A percentile compares a stretch with the other conserved stretches of the same genome.
phyloP scores from a whole-genome alignment of 2,797 vertebrate species.

The Antennarius maculatus region DNA sequence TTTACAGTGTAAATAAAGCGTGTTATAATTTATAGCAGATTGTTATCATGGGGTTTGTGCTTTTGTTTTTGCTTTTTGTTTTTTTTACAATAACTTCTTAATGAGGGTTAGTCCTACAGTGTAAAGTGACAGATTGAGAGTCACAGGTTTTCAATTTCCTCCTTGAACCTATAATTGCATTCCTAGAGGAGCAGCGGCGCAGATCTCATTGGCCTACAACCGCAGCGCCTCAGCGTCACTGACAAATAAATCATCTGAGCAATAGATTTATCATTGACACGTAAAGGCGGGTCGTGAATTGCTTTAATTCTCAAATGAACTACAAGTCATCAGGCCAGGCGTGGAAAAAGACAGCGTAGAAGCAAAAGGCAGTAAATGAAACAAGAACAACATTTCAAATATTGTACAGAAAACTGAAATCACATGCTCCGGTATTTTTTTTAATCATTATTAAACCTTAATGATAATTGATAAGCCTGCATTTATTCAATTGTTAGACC shows the following conservation, averaged over 20 bases:
- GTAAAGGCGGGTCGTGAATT: not conserved
- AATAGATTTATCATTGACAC: not conserved
- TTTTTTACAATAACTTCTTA: not conserved
- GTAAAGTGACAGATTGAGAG: not conserved
- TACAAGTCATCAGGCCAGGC: not conserved
- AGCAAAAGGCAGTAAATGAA: not conserved
- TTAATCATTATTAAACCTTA: not conserved
- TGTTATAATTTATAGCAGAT: not conserved
- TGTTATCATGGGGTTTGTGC: not conserved
- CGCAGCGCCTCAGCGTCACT: not conserved
- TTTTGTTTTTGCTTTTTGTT: not conserved
- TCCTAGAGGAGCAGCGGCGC: slow-evolving; percentile 3
- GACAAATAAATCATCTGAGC: no score
- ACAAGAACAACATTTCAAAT: not conserved
- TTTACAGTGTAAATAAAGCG: not conserved
- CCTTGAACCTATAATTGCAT: not conserved
- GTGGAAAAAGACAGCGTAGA: slow-evolving; percentile 2
- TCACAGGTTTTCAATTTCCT: not conserved
- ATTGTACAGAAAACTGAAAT: not conserved
- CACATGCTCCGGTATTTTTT: not conserved
- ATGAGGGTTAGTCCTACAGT: not conserved
- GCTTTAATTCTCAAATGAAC: not conserved
- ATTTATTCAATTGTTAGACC: not conserved
- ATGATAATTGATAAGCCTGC: no score
- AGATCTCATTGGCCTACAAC: not conserved